phyloP scores from a whole-genome alignment of 2,797 vertebrate species.

The Helostoma temminkii region DNA sequence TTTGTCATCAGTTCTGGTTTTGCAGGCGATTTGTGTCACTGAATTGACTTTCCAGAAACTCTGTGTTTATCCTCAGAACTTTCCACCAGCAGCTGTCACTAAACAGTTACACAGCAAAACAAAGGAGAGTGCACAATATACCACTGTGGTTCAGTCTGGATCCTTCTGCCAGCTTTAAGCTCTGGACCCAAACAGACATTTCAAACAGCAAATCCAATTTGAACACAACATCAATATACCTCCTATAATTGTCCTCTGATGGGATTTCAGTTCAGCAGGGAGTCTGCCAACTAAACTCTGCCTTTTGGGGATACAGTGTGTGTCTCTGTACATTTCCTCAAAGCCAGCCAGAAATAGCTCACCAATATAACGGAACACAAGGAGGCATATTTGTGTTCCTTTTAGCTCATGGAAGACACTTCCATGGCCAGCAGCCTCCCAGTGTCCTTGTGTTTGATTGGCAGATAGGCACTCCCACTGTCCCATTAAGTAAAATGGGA shows the following conservation, averaged over 20 bases:
- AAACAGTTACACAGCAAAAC: slow-evolving; percentile 52
- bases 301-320: slow-evolving; percentile 40
- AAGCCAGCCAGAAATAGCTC: slow-evolving; percentile 45
- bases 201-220: slow-evolving; percentile 47
- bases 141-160: slow-evolving; percentile 58
- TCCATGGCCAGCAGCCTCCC: slow-evolving; percentile 49
- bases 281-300: slow-evolving; percentile 25
- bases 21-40: slow-evolving; percentile 2
- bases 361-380: slow-evolving; percentile 18
- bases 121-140: slow-evolving; percentile 49
- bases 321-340: slow-evolving; percentile 39
- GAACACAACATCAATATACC: slow-evolving; percentile 36
- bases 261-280: slow-evolving; percentile 28
- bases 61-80: slow-evolving; percentile 59
- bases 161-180: slow-evolving; percentile 51
- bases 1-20: background rate
- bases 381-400: slow-evolving; percentile 19
- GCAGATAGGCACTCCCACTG: slow-evolving; percentile 43
- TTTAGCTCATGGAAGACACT: slow-evolving; percentile 18
- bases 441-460: slow-evolving; percentile 62
- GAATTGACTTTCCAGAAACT: slow-evolving; percentile 62
- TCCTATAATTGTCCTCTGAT: slow-evolving; percentile 48
- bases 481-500: slow-evolving; percentile 69
- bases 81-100: slow-evolving; percentile 59
- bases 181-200: slow-evolving; percentile 46